Evolutionary conservation across 2,888 invertebrate genomes (phyloP).

Genomic region (Agonum fuliginosum): DNA sequence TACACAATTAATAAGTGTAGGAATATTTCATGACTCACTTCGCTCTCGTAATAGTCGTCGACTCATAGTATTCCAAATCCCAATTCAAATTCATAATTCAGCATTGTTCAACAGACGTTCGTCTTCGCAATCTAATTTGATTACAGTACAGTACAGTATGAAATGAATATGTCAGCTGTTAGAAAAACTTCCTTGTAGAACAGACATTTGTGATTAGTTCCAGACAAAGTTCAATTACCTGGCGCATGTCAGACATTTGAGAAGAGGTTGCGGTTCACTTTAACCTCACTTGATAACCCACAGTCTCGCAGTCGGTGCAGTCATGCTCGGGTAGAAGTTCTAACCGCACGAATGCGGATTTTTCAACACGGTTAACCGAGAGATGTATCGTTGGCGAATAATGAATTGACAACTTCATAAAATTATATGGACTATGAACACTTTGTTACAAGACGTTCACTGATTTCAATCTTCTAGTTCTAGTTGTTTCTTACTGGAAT

Average conservation of each 20-base stretch:
- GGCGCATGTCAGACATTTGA: constrained; percentile 30
- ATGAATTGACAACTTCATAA: constrained; percentile 6
- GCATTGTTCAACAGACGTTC: no score
- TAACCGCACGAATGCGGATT: constrained; percentile 1
- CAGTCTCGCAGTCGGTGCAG: constrained; percentile 18
- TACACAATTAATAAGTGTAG: no score
- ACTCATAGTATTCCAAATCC: background rate
- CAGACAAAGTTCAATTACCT: constrained; percentile 39
- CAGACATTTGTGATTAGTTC: constrained; percentile 39
- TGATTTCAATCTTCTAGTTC: no score
- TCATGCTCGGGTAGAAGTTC: background rate
- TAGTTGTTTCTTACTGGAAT: no score
- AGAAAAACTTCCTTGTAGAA: background rate
- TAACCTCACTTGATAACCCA: constrained; percentile 35
- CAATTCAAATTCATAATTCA: background rate
- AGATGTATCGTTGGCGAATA: constrained; percentile 5
- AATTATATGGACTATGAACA: no score
- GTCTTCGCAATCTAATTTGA: background rate
- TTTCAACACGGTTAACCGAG: background rate
- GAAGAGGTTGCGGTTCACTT: constrained; percentile 9
- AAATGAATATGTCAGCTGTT: constrained; percentile 8
- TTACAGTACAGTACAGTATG: background rate
- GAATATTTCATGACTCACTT: no score
- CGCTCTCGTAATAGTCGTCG: background rate
- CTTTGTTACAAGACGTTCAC: no score